These are phyloP conservation scores for Enteromius argenteus DNA, from an alignment of 2,797 vertebrate genomes.

Conservation along the genomic window DNA sequence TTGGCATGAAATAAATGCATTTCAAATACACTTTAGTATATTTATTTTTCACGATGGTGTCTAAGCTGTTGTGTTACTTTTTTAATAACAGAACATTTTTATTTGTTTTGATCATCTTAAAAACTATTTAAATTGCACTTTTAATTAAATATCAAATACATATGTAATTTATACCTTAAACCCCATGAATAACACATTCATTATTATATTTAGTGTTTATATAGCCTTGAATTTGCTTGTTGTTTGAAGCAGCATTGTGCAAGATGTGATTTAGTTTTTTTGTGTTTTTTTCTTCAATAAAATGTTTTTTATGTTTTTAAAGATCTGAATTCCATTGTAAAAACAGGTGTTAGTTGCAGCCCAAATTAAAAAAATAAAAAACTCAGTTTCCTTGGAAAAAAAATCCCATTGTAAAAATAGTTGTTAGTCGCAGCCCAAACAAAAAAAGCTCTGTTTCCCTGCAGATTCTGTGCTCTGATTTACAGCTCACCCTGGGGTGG, in stretches of 20 bases:
- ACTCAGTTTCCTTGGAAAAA: neutral
- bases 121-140: neutral
- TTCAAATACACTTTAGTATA: neutral
- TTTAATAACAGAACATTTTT: neutral
- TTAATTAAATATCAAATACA: neutral
- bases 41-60: neutral
- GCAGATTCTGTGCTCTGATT: neutral
- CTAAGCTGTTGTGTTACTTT: neutral
- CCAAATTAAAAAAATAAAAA: neutral
- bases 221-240: neutral
- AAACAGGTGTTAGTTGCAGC: neutral
- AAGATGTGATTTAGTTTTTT: too few species aligned
- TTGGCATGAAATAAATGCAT: too few species aligned
- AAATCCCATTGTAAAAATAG: neutral
- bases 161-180: neutral
- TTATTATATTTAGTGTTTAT: neutral
- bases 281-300: neutral
- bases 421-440: neutral
- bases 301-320: neutral
- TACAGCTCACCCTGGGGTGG: constrained; percentile 85
- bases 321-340: neutral
- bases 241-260: neutral
- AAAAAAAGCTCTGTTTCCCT: neutral
- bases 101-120: neutral
- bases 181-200: neutral